A percentile compares a stretch with the other conserved stretches of the same genome.
phyloP scores from a whole-genome alignment of 2,888 invertebrate genomes.

The Drosophila multiciliata region DNA sequence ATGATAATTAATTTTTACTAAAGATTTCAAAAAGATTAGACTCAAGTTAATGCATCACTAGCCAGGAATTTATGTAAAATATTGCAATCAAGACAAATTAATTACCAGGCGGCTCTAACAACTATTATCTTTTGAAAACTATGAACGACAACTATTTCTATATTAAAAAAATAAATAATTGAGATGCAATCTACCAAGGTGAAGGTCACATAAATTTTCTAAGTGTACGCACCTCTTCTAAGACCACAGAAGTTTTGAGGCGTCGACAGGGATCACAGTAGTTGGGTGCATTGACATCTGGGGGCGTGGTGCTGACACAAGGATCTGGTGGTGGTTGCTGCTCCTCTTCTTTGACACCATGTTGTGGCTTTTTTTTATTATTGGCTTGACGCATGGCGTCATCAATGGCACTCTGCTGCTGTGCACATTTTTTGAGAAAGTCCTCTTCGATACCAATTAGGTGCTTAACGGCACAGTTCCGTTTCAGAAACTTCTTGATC shows the following conservation, averaged over 20 bases:
- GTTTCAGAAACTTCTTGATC: slow-evolving; percentile 67
- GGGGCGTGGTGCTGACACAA: slow-evolving; percentile 46
- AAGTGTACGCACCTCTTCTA: slow-evolving; percentile 60
- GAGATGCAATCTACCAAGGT: too few species aligned
- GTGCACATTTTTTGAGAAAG: slow-evolving; percentile 46
- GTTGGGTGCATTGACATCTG: slow-evolving; percentile 12
- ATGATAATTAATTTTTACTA: neutral
- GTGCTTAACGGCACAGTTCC: slow-evolving; percentile 67
- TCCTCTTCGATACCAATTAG: slow-evolving; percentile 70
- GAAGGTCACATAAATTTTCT: neutral
- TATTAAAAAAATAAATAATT: neutral
- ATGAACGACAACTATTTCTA: neutral
- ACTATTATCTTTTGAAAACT: neutral
- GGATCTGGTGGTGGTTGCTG: slow-evolving; percentile 29
- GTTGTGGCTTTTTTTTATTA: neutral
- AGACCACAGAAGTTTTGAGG: slow-evolving; percentile 55
- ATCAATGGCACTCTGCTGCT: slow-evolving; percentile 19
- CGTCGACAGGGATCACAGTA: slow-evolving; percentile 63
- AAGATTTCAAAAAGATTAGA: neutral
- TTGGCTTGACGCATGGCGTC: slow-evolving; percentile 1
- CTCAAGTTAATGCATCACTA: neutral
- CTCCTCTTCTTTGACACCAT: neutral
- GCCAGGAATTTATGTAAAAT: neutral
- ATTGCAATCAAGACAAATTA: neutral
- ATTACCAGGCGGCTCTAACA: neutral